Base-by-base conservation (phyloP, 2,888 invertebrate genomes). In the Apodemia duryi region DNA sequence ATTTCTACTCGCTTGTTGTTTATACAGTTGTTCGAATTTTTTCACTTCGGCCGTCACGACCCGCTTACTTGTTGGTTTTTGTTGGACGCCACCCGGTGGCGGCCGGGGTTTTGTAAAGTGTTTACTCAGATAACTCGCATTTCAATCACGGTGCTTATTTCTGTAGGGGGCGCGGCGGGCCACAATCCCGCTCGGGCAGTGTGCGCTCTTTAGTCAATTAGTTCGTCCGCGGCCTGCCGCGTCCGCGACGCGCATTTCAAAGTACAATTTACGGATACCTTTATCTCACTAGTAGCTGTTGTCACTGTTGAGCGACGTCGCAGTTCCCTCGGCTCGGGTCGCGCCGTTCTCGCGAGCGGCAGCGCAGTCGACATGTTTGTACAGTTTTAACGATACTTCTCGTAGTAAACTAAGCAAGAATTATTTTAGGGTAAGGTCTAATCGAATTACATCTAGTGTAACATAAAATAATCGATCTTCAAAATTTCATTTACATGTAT, bases 371-470 rank as follows among this genome's bases (percentile, higher is more conserved):
- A 83, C 82, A 85, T 84, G 87, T 91, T 90, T 91, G 91, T 91
- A 91, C 91, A 91, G 91, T 88, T 89, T 86, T 88, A 88, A 85
- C 81, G 81, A 87, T 88, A 88, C 86, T 86, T 90, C 87, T 90
- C 84, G 86, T 91, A 91, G 91, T 76, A 76, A 74, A 80, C 75
- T 89, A 89, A 90, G 90, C 88, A 83, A 90, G 82, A 89, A 87
- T 88, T 88, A 89, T 89, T 84, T 85, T 86, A 87, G 83, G 79
- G 76, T 91, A 90, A 91, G 89, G 87, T 89, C 91, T 90, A 90
- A 90, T 90, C 90, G 91, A 91, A 91, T 90, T 90, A 90, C 86
- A 85, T 80, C 83, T 90, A 91, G 86, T 89, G 88, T 87, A 87
- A 79, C 79, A 86, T 88, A 83, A 86, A 85, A 78, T 85, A 83